These are phyloP conservation scores for Ascidia mentula DNA, from an alignment of 23 tunicate species.

Conservation along the genomic window DNA sequence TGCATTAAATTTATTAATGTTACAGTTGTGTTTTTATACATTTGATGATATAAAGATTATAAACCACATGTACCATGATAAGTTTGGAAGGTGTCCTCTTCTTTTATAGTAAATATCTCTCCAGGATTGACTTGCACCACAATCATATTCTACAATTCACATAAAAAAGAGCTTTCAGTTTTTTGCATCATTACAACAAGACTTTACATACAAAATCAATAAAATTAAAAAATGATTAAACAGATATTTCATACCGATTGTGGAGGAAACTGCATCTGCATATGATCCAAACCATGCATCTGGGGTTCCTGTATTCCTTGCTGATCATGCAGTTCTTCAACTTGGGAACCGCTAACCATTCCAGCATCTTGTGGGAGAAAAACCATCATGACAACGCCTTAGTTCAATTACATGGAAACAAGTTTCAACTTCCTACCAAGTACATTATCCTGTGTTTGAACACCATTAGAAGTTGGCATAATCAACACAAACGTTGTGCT, in stretches of 20 bases:
- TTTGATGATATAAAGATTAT: no score
- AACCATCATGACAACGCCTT: background rate
- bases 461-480: background rate
- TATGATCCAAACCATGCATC: background rate
- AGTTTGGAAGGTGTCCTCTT: conserved; percentile 36
- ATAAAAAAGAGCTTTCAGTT: background rate
- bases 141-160: conserved; percentile 47
- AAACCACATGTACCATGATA: conserved; percentile 18
- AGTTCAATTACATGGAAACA: background rate
- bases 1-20: background rate
- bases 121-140: conserved; percentile 74
- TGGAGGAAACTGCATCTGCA: background rate
- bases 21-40: background rate
- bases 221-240: background rate
- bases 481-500: no score
- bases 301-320: background rate
- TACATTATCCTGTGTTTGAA: background rate
- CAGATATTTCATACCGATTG: background rate
- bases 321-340: background rate
- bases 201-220: background rate
- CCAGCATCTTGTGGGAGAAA: background rate
- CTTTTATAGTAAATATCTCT: conserved; percentile 78
- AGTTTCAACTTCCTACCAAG: background rate
- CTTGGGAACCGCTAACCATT: background rate
- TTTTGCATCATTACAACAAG: background rate